phyloP scores from a whole-genome alignment of 2,888 invertebrate genomes.

The Andricus quercusramuli region DNA sequence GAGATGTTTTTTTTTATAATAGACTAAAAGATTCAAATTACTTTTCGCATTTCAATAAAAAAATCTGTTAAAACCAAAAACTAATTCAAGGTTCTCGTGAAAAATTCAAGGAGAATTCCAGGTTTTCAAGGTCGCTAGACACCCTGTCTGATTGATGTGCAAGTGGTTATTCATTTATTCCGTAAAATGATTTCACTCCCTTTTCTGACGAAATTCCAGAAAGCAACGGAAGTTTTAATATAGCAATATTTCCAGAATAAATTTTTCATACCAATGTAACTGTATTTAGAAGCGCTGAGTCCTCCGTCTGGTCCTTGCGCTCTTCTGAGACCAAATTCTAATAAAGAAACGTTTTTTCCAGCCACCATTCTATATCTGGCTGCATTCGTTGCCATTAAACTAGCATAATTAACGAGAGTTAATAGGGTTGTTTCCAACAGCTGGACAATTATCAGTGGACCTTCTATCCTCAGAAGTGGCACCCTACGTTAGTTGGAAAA shows the following conservation, averaged over 20 bases:
- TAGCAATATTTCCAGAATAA: neutral
- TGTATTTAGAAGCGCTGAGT: constrained; percentile 97
- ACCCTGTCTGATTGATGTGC: neutral
- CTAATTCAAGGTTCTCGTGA: too few species aligned
- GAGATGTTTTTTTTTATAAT: too few species aligned
- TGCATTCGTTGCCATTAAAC: constrained; percentile 99
- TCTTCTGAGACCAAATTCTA: constrained; percentile 97
- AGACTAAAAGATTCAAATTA: too few species aligned
- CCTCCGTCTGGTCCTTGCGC: constrained; percentile 99
- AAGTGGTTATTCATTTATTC: neutral
- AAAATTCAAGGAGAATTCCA: too few species aligned
- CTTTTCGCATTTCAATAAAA: too few species aligned
- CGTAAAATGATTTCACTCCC: neutral
- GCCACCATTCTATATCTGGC: constrained; percentile 97
- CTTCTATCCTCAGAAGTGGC: constrained; percentile 95
- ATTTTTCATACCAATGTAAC: constrained; percentile 90
- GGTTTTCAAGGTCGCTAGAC: too few species aligned
- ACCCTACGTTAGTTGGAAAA: constrained; percentile 80
- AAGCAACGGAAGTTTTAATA: neutral
- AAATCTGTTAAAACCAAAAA: too few species aligned
- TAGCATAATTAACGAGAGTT: constrained; percentile 97
- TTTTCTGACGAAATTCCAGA: neutral
- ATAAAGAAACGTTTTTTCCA: constrained; percentile 90
- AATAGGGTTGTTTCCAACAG: constrained; percentile 97
- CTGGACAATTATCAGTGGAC: constrained; percentile 97